Base-by-base conservation (phyloP, 2,797 vertebrate genomes). In the Kryptolebias ocellatus region DNA sequence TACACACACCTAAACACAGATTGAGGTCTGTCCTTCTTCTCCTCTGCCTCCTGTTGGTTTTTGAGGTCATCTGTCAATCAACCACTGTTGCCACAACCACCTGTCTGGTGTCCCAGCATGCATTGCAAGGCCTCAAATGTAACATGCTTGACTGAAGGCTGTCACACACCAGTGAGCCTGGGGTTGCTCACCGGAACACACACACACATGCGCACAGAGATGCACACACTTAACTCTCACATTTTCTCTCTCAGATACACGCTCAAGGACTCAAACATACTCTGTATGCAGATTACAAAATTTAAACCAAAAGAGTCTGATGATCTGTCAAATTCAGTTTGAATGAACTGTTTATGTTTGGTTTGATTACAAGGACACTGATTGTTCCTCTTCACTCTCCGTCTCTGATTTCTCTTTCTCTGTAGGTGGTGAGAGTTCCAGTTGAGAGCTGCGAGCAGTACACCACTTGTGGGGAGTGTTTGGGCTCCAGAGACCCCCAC, bases 401-500 rank as follows among this genome's bases (percentile, higher is more conserved):
- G 18, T 60, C 46, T 64, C 60, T 69, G 61, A 17, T 72, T 42
- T 67, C 1, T 59, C 8, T 60, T 31, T 72, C 27, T 63, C 18
- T 42, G 28, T 87, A 98, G 97, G 97, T 99, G 91, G 96, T 95
- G 0, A 94, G 95, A 53, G 96, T 99, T 74, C 97, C 98, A 0
- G 97, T 98, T 84, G 98, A 99, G 91, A 98, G 96, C 91, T 99
- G 98, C 0, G 95, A 96, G 83, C 97, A 99, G 92, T 97, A 99
- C 17, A 87, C 92, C 45, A 97, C 94, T 53, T 99, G 98, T 1
- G 95, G 93, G 20, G 91, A 95, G 70, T 99, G 98, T 84, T 88
- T 99, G 87, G 97, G 97, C 79, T 99, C 98, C 66, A 93, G 94
- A 86, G 98, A 99, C 84, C 98, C 97, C 72, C 98, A 99, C 90